Base-by-base conservation (phyloP, 2,113 vertebrate species). In the Nibea albiflora region DNA sequence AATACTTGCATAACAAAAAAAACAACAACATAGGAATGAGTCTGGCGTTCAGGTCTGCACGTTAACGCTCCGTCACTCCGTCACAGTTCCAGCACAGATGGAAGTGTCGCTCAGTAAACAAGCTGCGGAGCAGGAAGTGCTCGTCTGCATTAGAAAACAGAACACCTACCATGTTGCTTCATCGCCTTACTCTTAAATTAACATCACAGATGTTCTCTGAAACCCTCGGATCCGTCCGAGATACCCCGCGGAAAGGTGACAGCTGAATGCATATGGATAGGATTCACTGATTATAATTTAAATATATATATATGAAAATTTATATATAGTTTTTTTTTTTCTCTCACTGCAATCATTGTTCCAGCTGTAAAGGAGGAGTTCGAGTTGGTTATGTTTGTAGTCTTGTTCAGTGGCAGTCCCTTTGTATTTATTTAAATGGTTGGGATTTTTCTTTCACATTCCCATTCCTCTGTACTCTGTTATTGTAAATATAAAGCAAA, bases 401-500 rank as follows among this genome's bases (percentile, higher is more conserved):
- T 93, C 86, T 88, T 89, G 92, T 94, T 92, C 90, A 91, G 91
- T 95, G 91, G 90, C 94, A 92, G 94, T 95, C 90, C 85, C 90
- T 92, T 92, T 94, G 91, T 95, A 96, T 96, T 96, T 96, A 96
- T 96, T 96, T 88, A 94, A 95, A 89, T 88, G 91, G 91, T 93
- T 90, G 92, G 88, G 90, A 92, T 93, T 92, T 91, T 93, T 94
- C 89, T 91, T 93, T 94, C 92, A 94, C 94, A 84, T 93, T 93
- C 93, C 92, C 92, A 92, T 91, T 92, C 89, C 90, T 92, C 88
- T 94, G 92, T 96, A 94, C 92, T 90, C 94, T 94, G 90, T 94
- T 94, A 90, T 93, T 96, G 95, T 96, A 96, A 96, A 96, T 96
- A 95, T 93, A 94, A 93, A 93, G 90, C 94, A 95, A 94, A 95